Evolutionary conservation across 1,140 invertebrate species (phyloP), one percentile per base, ranked within the genome.

Genomic region (Drosophila melanogaster): DNA sequence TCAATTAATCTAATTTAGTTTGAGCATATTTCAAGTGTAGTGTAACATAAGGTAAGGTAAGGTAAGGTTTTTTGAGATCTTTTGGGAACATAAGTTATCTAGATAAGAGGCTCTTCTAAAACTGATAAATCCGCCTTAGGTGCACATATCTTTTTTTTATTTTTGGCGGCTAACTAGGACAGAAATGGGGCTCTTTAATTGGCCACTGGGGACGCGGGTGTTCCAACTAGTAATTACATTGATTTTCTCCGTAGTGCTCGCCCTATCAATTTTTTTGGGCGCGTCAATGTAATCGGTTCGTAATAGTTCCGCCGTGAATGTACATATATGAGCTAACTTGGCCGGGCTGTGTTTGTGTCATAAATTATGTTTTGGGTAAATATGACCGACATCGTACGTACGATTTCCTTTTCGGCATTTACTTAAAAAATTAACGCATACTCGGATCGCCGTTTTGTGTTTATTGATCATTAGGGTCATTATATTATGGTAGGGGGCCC

Each of bases 391-490:
- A 30, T 38, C 30, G 44, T n/a, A 37, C 37, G 38, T 76, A 69
- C 46, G 66, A 73, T 85, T 72, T 69, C 79, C 57, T 75, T 46
- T 58, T 64, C 55, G 65, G 50, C 83, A 73, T 87, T 87, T 87
- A 77, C 72, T 69, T 89, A 69, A 89, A 89, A 83, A 79, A 89
- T 87, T 87, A 89, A 79, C 83, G 76, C 79, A 83, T 79, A 77
- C 67, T 71, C 19, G 30, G 15, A 24, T 40, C 35, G 24, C 19
- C 41, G 61, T 69, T 65, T 62, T 72, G 66, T 73, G 76, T 83
- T 76, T 89, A 87, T 83, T 83, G 81, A 86, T 86, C 84, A 87
- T 83, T 87, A 84, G 79, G 83, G 83, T 83, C 79, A 76, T 79
- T 85, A 81, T 70, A 53, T 47, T 54, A 41, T 50, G n/a, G n/a